Evolutionary conservation across 1,140 invertebrate species (phyloP).

Genomic region (Thaumatotibia leucotreta): DNA sequence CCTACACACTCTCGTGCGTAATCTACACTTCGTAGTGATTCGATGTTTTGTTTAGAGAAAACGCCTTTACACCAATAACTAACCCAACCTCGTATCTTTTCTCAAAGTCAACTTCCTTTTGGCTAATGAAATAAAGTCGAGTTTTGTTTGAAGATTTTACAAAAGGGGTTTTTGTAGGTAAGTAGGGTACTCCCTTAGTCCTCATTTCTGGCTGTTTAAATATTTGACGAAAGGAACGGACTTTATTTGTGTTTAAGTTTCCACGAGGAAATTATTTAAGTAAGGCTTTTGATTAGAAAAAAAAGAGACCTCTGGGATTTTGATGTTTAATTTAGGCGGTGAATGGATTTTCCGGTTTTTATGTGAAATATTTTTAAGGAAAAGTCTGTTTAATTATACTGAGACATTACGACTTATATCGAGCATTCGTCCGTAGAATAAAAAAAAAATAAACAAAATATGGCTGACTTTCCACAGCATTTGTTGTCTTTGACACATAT

Average conservation of each 20-base stretch:
- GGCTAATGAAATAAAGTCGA: neutral
- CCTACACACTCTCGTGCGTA: neutral
- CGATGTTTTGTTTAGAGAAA: neutral
- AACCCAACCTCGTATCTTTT: neutral
- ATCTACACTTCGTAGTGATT: neutral
- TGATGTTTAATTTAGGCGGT: neutral
- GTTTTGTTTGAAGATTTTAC: neutral
- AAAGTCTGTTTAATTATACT: too few species aligned
- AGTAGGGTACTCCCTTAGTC: neutral
- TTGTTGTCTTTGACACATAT: too few species aligned
- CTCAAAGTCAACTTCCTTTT: neutral
- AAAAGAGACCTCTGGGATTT: neutral
- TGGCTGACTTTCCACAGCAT: too few species aligned
- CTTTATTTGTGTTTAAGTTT: slow-evolving; percentile 8
- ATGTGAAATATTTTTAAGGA: neutral
- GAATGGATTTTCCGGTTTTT: neutral
- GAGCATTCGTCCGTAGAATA: too few species aligned
- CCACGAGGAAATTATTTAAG: neutral
- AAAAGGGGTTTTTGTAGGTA: too few species aligned
- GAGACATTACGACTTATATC: too few species aligned
- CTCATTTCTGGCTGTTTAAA: neutral
- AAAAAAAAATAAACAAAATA: too few species aligned
- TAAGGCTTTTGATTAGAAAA: neutral
- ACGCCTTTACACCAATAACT: neutral
- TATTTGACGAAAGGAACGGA: neutral